A percentile compares a stretch with the other conserved stretches of the same genome.
These are phyloP conservation scores for Caenorhabditis tropicalis DNA, from an alignment of 1,140 invertebrate species.

Conservation along the genomic window DNA sequence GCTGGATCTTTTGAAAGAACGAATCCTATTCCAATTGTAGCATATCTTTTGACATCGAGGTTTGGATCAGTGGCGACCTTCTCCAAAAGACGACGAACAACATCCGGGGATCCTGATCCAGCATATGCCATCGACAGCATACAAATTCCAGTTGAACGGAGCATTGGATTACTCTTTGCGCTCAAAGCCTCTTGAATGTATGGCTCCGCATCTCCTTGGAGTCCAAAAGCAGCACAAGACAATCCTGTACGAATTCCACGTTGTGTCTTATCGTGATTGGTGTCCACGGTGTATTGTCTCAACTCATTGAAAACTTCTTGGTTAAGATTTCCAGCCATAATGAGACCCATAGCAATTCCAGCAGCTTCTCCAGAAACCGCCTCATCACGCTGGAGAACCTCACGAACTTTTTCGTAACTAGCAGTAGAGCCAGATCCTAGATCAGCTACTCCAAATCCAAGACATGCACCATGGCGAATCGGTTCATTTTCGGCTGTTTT, in stretches of 20 bases:
- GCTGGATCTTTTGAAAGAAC: conserved; percentile 81
- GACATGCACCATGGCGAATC: conserved; percentile 93
- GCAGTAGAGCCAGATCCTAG: conserved; percentile 78
- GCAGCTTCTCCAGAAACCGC: conserved; percentile 96
- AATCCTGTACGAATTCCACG: conserved; percentile 89
- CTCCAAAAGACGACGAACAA: conserved; percentile 90
- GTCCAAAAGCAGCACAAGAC: conserved; percentile 89
- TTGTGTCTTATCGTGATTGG: conserved; percentile 97
- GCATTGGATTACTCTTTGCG: conserved; percentile 79
- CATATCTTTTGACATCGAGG: conserved; percentile 94
- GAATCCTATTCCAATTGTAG: conserved; percentile 95
- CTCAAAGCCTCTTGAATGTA: background rate
- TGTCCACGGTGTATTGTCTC: conserved; percentile 82
- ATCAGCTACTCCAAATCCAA: conserved; percentile 93
- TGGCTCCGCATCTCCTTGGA: background rate
- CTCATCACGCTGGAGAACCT: conserved; percentile 97
- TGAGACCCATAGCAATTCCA: conserved; percentile 96
- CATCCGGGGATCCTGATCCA: conserved; percentile 94
- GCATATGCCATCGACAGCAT: conserved; percentile 98
- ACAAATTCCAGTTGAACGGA: conserved; percentile 92
- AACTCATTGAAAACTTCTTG: conserved; percentile 62
- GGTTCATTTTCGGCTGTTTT: conserved; percentile 73
- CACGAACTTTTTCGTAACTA: conserved; percentile 93
- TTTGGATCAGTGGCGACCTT: conserved; percentile 98
- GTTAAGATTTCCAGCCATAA: conserved; percentile 83